phyloP scores from a whole-genome alignment of 2,888 invertebrate genomes.

The Conops quadrifasciatus region DNA sequence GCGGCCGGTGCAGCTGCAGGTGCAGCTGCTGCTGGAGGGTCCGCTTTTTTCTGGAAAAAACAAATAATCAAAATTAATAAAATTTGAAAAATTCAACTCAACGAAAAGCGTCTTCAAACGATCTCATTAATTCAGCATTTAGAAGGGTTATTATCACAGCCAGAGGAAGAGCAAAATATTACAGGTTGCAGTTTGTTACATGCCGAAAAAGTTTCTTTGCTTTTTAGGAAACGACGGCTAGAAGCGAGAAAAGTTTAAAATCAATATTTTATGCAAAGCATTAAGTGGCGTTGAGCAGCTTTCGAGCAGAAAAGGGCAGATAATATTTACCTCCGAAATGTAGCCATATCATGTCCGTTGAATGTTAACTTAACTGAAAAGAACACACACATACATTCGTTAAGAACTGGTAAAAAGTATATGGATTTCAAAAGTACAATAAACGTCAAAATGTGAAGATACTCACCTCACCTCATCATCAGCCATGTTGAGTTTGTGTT shows the following conservation, averaged over 20 bases:
- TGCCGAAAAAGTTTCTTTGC: neutral
- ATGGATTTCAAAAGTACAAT: neutral
- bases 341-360: conserved; percentile 36
- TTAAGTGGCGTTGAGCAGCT: neutral
- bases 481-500: conserved; percentile 76
- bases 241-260: conserved; percentile 19
- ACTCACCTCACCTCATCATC: conserved; percentile 95
- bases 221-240: conserved; percentile 23
- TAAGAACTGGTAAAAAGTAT: conserved; percentile 17
- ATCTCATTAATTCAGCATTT: conserved; percentile 12
- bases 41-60: conserved; percentile 58
- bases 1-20: conserved; percentile 46
- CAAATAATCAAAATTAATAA: conserved; percentile 8
- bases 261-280: neutral
- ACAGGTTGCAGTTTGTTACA: neutral
- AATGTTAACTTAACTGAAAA: conserved; percentile 42
- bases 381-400: neutral
- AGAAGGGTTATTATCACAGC: conserved; percentile 1
- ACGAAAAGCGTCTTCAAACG: conserved; percentile 13
- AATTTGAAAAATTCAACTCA: neutral
- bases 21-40: conserved; percentile 47
- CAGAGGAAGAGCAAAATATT: conserved; percentile 12
- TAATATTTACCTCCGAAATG: conserved; percentile 47
- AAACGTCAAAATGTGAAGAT: conserved; percentile 47
- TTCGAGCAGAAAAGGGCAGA: neutral